These are phyloP conservation scores for Malurus alboscapulatus DNA, from an alignment of 2,113 vertebrate genomes.

Conservation along the genomic window DNA sequence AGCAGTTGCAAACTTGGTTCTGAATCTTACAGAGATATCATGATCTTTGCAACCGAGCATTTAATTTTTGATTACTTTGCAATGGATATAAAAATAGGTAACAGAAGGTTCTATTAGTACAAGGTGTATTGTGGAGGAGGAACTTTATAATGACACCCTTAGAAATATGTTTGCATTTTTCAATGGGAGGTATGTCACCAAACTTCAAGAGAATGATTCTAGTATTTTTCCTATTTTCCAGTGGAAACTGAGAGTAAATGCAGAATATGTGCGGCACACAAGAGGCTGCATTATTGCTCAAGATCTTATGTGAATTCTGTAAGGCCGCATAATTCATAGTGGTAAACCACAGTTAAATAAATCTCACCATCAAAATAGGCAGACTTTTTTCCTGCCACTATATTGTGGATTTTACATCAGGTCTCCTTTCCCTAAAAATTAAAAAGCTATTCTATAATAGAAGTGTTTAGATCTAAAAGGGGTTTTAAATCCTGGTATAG, in stretches of 20 bases:
- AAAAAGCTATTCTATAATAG: neutral
- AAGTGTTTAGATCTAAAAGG: neutral
- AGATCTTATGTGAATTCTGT: neutral
- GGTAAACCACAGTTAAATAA: constrained; percentile 6
- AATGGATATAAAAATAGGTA: neutral
- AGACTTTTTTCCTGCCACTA: neutral
- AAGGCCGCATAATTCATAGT: neutral
- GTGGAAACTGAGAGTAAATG: neutral
- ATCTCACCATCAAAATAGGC: neutral
- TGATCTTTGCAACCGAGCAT: neutral
- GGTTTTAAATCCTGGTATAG: neutral
- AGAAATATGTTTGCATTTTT: neutral
- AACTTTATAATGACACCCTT: neutral
- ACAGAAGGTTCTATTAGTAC: neutral
- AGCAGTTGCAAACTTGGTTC: neutral
- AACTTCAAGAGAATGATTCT: neutral
- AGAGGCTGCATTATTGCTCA: neutral
- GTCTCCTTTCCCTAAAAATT: neutral
- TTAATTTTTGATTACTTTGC: neutral
- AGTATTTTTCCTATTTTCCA: neutral
- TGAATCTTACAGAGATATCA: neutral
- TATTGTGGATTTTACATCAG: neutral
- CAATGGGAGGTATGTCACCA: neutral
- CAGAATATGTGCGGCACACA: neutral
- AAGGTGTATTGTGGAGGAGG: neutral